Evolutionary conservation across 2,888 invertebrate genomes (phyloP).

Genomic region (Campoplex nolae): DNA sequence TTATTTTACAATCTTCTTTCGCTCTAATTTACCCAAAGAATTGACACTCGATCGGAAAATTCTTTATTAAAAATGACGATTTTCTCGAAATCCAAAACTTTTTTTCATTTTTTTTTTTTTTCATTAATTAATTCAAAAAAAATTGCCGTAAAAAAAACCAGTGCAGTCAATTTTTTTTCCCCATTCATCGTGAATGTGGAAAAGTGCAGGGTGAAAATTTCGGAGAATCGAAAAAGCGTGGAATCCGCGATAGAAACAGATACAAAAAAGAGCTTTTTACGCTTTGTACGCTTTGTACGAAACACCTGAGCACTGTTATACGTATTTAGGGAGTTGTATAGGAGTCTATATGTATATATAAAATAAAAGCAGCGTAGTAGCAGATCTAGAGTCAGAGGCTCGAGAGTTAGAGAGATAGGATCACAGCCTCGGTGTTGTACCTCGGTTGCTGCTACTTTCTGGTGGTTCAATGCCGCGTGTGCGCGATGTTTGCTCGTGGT

Average conservation of each 20-base stretch:
- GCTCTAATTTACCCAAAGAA: too few relatives aligned
- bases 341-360: background rate
- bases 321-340: background rate
- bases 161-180: background rate
- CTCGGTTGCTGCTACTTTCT: conserved; percentile 37
- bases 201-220: background rate
- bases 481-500: conserved; percentile 44
- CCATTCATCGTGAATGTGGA: background rate
- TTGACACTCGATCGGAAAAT: too few relatives aligned
- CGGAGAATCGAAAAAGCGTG: background rate
- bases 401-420: conserved; percentile 51
- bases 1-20: too few relatives aligned
- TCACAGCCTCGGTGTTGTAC: conserved; percentile 70
- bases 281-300: conserved; percentile 6
- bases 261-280: background rate
- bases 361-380: background rate
- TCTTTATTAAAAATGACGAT: background rate
- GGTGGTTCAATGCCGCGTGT: conserved; percentile 66
- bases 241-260: background rate
- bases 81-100: background rate
- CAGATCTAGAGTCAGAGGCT: conserved; percentile 8
- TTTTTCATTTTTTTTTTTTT: too few relatives aligned
- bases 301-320: conserved; percentile 1
- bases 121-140: background rate
- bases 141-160: too few relatives aligned